These are phyloP conservation scores for Trachymyrmex cornetzi DNA, from an alignment of 1,140 invertebrate species.

Conservation along the genomic window DNA sequence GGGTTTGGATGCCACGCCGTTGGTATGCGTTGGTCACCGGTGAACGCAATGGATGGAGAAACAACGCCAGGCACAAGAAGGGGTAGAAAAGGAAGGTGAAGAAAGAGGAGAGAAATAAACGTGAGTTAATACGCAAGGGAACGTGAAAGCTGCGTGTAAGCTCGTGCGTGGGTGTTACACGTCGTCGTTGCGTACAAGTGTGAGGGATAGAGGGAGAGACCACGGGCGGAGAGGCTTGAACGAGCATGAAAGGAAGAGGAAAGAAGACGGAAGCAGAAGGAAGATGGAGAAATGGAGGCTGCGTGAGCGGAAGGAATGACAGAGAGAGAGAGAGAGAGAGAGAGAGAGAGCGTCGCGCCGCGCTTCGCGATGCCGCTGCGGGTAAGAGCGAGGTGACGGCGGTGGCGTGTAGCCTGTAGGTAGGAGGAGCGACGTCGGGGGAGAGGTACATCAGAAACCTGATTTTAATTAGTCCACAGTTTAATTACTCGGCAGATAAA, in stretches of 20 bases:
- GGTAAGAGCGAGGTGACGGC: conserved; percentile 50
- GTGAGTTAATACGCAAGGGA: conserved; percentile 51
- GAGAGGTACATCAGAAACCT: conserved; percentile 86
- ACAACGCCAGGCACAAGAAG: conserved; percentile 41
- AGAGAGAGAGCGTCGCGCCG: conserved; percentile 61
- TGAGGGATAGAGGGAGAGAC: background rate
- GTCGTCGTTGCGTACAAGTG: conserved; percentile 18
- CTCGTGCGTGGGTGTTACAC: conserved; percentile 28
- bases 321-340: conserved; percentile 68
- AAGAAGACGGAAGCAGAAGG: conserved; percentile 13
- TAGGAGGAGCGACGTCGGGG: conserved; percentile 51
- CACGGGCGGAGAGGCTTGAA: background rate
- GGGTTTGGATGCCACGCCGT: conserved; percentile 26
- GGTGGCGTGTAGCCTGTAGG: conserved; percentile 13
- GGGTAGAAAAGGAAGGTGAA: conserved; percentile 40
- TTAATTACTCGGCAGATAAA: conserved; percentile 87
- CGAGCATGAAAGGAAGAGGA: background rate
- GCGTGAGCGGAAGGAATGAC: conserved; percentile 67
- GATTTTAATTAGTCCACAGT: conserved; percentile 88
- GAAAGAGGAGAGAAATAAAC: conserved; percentile 56
- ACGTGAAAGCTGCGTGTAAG: conserved; percentile 43
- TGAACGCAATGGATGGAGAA: conserved; percentile 49
- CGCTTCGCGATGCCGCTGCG: conserved; percentile 31
- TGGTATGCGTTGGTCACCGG: conserved; percentile 45
- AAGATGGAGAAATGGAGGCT: conserved; percentile 61